A percentile compares a stretch with the other conserved stretches of the same genome.
Conservation (phyloP, 2,888 invertebrate species). For the Agriopis aurantiaria region DNA sequence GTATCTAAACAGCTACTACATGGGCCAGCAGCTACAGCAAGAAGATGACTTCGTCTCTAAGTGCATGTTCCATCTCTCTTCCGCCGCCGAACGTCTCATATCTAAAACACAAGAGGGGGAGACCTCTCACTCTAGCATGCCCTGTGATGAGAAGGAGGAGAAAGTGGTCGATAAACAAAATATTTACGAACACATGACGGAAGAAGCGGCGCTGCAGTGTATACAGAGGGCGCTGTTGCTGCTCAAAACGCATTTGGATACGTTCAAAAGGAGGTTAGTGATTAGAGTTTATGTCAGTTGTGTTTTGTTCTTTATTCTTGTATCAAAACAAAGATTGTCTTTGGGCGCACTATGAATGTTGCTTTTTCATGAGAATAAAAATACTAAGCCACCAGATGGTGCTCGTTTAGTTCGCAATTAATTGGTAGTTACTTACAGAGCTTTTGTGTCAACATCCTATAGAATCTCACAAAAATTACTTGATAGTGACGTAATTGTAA, state of each 20-base stretch:
- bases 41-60: constrained; percentile 97
- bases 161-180: constrained; percentile 76
- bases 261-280: constrained; percentile 91
- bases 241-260: constrained; percentile 96
- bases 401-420: too few species aligned
- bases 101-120: constrained; percentile 70
- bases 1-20: constrained; percentile 97
- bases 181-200: constrained; percentile 83
- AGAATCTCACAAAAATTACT: too few species aligned
- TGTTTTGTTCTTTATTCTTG: not conserved
- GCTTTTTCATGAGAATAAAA: too few species aligned
- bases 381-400: too few species aligned
- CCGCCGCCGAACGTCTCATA: constrained; percentile 91
- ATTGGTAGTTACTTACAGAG: too few species aligned
- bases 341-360: too few species aligned
- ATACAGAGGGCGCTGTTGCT: constrained; percentile 96
- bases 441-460: too few species aligned
- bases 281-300: not conserved
- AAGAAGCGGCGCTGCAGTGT: constrained; percentile 94
- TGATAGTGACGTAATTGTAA: too few species aligned
- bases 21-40: constrained; percentile 95
- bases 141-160: constrained; percentile 63
- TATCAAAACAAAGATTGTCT: too few species aligned
- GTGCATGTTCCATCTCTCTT: constrained; percentile 96
- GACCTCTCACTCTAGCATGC: constrained; percentile 40